Evolutionary conservation across 2,797 vertebrate genomes (phyloP).

Genomic region (Bucorvus abyssinicus): DNA sequence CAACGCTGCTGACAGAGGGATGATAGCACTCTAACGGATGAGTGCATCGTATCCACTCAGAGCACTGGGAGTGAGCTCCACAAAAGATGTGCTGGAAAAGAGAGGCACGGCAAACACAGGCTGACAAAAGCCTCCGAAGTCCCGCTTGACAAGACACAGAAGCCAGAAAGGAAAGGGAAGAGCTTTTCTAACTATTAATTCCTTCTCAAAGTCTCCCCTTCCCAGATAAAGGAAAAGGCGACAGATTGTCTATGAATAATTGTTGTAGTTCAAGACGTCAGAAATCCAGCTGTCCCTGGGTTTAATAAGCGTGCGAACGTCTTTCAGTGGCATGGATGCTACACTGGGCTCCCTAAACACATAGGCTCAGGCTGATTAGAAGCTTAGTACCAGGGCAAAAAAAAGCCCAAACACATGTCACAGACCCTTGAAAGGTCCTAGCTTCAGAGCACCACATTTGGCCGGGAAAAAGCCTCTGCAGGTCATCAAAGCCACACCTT

Average conservation of each 20-base stretch:
- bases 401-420: background rate
- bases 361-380: background rate
- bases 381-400: background rate
- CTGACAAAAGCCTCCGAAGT: background rate
- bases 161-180: background rate
- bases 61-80: background rate
- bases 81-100: background rate
- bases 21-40: fast-evolving
- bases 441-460: background rate
- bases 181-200: background rate
- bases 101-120: background rate
- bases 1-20: background rate
- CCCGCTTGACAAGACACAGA: background rate
- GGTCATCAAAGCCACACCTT: background rate
- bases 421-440: background rate
- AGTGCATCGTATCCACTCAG: background rate
- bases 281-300: background rate
- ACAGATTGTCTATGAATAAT: background rate
- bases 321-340: background rate
- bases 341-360: background rate
- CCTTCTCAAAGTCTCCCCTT: background rate
- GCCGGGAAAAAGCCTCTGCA: background rate
- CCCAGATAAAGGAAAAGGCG: background rate
- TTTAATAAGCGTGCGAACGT: background rate
- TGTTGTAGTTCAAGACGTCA: background rate